These are phyloP conservation scores for Syngnathus typhle DNA, from an alignment of 2,113 vertebrate species.

Conservation along the genomic window DNA sequence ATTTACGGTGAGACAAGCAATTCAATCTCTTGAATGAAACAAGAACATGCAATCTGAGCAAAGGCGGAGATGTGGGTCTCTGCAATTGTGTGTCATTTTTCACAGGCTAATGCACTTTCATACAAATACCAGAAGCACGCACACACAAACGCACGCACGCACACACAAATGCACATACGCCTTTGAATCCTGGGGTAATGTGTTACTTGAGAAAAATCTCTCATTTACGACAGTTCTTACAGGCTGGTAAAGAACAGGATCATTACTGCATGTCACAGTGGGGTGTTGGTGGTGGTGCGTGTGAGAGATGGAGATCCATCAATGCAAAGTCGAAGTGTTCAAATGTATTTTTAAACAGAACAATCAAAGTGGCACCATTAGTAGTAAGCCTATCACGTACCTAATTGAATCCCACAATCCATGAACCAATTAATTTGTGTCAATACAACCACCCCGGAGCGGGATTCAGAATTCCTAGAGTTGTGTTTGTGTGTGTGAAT, in stretches of 20 bases:
- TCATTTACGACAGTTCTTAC: conserved; percentile 12
- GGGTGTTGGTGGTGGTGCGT: conserved; percentile 13
- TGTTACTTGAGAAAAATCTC: conserved; percentile 21
- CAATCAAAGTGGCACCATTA: conserved; percentile 51
- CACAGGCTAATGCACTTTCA: conserved; percentile 22
- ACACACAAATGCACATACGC: neutral
- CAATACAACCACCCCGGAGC: conserved; percentile 53
- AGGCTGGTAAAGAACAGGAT: conserved; percentile 43
- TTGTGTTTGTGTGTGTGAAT: conserved; percentile 31
- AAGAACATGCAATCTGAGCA: conserved; percentile 34
- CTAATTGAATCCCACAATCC: conserved; percentile 66
- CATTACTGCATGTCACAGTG: conserved; percentile 41
- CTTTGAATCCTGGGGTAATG: neutral
- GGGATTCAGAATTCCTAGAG: conserved; percentile 25
- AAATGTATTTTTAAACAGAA: conserved; percentile 46
- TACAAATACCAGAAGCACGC: conserved; percentile 11
- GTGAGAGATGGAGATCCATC: conserved; percentile 22
- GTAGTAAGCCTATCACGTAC: conserved; percentile 61
- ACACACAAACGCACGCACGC: neutral
- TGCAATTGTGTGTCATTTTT: conserved; percentile 38
- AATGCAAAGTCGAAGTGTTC: conserved; percentile 30
- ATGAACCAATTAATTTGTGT: conserved; percentile 69
- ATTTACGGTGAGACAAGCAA: conserved; percentile 46
- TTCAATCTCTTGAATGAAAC: conserved; percentile 41
- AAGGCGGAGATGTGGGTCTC: conserved; percentile 14